phyloP scores from a whole-genome alignment of 2,888 invertebrate species.

The Meteorus colon region DNA sequence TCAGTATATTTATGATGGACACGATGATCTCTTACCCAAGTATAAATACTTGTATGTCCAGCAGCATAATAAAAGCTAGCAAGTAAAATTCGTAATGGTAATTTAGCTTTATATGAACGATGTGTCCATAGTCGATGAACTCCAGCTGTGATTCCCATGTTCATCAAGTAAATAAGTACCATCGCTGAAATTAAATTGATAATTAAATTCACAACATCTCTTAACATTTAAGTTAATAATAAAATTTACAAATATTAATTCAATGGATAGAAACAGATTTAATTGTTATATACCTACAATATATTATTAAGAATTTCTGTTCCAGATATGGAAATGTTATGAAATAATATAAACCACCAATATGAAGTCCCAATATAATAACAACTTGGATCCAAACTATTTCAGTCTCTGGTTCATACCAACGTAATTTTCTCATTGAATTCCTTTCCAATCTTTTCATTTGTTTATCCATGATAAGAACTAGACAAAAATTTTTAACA shows the following conservation, averaged over 20 bases:
- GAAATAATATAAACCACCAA: slow-evolving; percentile 70
- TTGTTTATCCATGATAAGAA: too few relatives aligned
- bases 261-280: background rate
- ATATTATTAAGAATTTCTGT: slow-evolving; percentile 73
- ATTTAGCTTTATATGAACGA: slow-evolving; percentile 26
- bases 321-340: slow-evolving; percentile 65
- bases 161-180: background rate
- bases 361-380: slow-evolving; percentile 74
- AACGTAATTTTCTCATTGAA: background rate
- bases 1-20: slow-evolving; percentile 85
- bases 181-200: background rate
- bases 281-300: slow-evolving; percentile 74
- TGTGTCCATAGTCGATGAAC: slow-evolving; percentile 33
- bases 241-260: too few relatives aligned
- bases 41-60: slow-evolving; percentile 79
- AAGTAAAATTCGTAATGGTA: slow-evolving; percentile 12
- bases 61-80: slow-evolving; percentile 2
- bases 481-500: too few relatives aligned
- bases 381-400: slow-evolving; percentile 79
- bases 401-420: slow-evolving; percentile 75
- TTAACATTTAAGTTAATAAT: too few relatives aligned
- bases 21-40: slow-evolving; percentile 86
- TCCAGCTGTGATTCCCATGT: slow-evolving; percentile 19
- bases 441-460: background rate
- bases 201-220: too few relatives aligned